A percentile compares a stretch with the other conserved stretches of the same genome.
These are phyloP conservation scores for Menidia menidia DNA, from an alignment of 2,797 vertebrate species.

Conservation along the genomic window DNA sequence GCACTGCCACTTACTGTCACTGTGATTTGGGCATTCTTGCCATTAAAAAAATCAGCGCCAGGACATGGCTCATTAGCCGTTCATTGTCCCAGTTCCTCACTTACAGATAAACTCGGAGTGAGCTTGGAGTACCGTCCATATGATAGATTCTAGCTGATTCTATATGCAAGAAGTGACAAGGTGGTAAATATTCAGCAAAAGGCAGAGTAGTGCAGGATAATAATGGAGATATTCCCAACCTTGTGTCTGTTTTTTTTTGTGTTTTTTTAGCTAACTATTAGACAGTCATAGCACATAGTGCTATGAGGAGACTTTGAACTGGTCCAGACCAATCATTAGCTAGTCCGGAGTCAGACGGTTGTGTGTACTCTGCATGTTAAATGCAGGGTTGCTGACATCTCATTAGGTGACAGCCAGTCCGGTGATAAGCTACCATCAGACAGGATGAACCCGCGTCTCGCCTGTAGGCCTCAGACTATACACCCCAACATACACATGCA, in stretches of 20 bases:
- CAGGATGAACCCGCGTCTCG: slow-evolving; percentile 71
- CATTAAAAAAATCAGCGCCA: slow-evolving; percentile 50
- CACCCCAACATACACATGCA: slow-evolving; percentile 40
- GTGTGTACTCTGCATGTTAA: slow-evolving; percentile 42
- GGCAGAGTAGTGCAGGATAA: neutral
- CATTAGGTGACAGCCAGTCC: slow-evolving; percentile 71
- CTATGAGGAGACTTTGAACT: slow-evolving; percentile 36
- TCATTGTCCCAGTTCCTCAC: slow-evolving; percentile 28
- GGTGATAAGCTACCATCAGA: slow-evolving; percentile 73
- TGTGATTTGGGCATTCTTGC: slow-evolving; percentile 42
- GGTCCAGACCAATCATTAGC: slow-evolving; percentile 50
- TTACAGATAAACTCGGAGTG: slow-evolving; percentile 25
- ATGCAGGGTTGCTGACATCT: slow-evolving; percentile 54
- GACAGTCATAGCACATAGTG: slow-evolving; percentile 33
- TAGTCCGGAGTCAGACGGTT: slow-evolving; percentile 17
- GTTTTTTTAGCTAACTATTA: slow-evolving; percentile 10
- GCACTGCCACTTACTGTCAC: slow-evolving; percentile 55
- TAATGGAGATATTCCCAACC: neutral
- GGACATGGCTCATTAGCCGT: slow-evolving; percentile 50
- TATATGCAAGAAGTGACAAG: slow-evolving; percentile 21
- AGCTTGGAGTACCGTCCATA: slow-evolving; percentile 14
- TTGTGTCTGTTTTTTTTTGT: slow-evolving; percentile 3
- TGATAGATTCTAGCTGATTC: slow-evolving; percentile 34
- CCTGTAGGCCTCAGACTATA: slow-evolving; percentile 55
- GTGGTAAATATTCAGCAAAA: slow-evolving; percentile 16